Base-by-base conservation (phyloP, 2,797 vertebrate species). In the Mus minutoides region DNA sequence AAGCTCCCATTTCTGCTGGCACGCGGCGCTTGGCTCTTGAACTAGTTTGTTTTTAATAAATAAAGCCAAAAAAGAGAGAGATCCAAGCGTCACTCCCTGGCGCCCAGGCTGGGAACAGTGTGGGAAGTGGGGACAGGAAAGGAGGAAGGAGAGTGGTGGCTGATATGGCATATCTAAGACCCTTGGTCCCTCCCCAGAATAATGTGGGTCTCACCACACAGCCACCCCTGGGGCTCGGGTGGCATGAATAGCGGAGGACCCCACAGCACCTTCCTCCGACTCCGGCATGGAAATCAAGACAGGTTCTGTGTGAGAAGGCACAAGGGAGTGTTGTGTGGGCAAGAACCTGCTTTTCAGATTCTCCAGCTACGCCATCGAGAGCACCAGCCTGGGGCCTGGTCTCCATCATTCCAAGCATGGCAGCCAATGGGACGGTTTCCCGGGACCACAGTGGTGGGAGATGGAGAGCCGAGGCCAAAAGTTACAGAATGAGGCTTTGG, bases 11-110 rank as follows among this genome's bases (percentile, higher is more conserved):
- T 83, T 84, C 16, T 56, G 37, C 75, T 54, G 52, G 17, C n/a
- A n/a, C 75, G 79, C 90, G 80, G 62, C 76, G 52, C 52, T 76
- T 69, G 64, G 92, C 40, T 54, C 80, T 46, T 21, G 10, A 49
- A 46, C 83, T 92, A 58, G 77, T 91, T 92, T 91, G 75, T 83
- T 89, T 87, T 94, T 92, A 73, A 96, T 85, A 96, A 91, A 94
- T 80, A 88, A 94, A 94, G 64, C 75, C 91, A 69, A 91, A 96
- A 96, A 90, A 95, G 88, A 52, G 69, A 89, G 83, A 79, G 86
- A 92, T n/a, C 91, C 69, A 79, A 67, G 80, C 31, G 21, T 77
- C 60, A 40, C 62, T 94, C 67, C 43, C 22, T 19, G 3, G 54
- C 14, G 90, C 75, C 40, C 1, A 0, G 6, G 40, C 43, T 52